Percentiles rank a stretch among this genome's conserved stretches.
Conservation (phyloP, 2,888 invertebrate genomes). For the Lissocephala sabroskyi region DNA sequence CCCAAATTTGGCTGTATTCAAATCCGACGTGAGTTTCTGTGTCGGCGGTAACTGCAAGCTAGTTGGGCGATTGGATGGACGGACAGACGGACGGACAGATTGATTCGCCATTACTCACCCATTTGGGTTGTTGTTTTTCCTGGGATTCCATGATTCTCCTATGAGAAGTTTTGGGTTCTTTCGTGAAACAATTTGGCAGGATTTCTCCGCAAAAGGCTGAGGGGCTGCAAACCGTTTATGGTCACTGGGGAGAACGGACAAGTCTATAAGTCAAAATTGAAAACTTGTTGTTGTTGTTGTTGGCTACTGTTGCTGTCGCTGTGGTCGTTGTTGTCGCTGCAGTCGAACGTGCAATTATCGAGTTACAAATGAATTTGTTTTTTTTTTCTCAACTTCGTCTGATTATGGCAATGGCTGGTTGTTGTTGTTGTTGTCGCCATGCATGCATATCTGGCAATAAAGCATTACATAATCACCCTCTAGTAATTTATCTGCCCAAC, state of each 20-base stretch:
- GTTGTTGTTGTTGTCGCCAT: constrained; percentile 10
- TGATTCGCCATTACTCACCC: too few species aligned
- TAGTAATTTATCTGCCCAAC: too few species aligned
- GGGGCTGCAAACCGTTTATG: not conserved
- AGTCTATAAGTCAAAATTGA: constrained; percentile 4
- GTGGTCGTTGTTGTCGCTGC: constrained; percentile 8
- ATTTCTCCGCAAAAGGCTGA: too few species aligned
- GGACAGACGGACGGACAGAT: too few species aligned
- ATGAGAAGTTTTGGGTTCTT: too few species aligned
- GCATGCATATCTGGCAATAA: constrained; percentile 38
- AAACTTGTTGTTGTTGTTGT: constrained; percentile 9
- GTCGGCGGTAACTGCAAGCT: too few species aligned
- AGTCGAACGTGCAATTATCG: constrained; percentile 52
- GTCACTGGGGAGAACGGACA: constrained; percentile 1
- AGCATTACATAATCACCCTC: constrained; percentile 49
- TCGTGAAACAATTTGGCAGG: too few species aligned
- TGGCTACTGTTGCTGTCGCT: constrained; percentile 5
- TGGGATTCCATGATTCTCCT: too few species aligned
- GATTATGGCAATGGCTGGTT: constrained; percentile 29
- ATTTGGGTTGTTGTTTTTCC: too few species aligned
- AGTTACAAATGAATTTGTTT: constrained; percentile 36
- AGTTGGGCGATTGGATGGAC: too few species aligned
- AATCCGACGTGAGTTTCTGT: too few species aligned
- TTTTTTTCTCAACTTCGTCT: constrained; percentile 15
- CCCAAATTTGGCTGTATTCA: too few species aligned